Evolutionary conservation across 2,113 vertebrate species (phyloP), one percentile per base, ranked within the genome.

Genomic region (Dendrocopos noguchii): DNA sequence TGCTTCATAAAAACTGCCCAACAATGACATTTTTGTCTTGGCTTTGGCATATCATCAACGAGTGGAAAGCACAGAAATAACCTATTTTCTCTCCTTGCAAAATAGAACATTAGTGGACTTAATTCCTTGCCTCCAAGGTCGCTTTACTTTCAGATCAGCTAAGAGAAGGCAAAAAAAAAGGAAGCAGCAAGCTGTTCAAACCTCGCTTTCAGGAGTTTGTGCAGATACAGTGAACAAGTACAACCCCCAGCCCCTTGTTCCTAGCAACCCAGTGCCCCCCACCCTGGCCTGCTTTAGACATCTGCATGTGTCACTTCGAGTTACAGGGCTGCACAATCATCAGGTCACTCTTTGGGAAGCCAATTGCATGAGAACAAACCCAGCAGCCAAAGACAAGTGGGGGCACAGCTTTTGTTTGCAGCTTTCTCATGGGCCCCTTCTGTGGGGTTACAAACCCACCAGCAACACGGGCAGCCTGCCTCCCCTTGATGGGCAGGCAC

Each of bases 51-150:
- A 68, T 68, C 28, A 88, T 91, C 77, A 77, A 22, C 1, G 28
- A 91, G 64, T 50, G 47, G 84, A 61, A 94, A 93, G 63, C 12
- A 73, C 18, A 61, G 42, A 92, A 89, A 70, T 65, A 95, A 82
- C 33, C 33, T 84, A 63, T 86, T 95, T 90, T 91, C 29, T 85
- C 44, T 90, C 59, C 73, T 79, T 46, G 55, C 27, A 72, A 88
- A 91, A 78, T 85, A 18, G 8, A 91, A 16, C 11, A 4, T 27
- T 36, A 72, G 20, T 3, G 4, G 75, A 50, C 18, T 78, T 71
- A 74, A 93, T 72, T 73, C 78, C 79, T 88, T 90, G 57, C 66
- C 34, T 74, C 28, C 12, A 20, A 74, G 64, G 36, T 53, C 39
- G 71, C 56, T 71, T 90, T 70, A 78, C 77, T 90, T 91, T 68